A percentile compares a stretch with the other conserved stretches of the same genome.
Evolutionary conservation across 2,888 invertebrate species (phyloP).

Genomic region (Trachelus tabidus): DNA sequence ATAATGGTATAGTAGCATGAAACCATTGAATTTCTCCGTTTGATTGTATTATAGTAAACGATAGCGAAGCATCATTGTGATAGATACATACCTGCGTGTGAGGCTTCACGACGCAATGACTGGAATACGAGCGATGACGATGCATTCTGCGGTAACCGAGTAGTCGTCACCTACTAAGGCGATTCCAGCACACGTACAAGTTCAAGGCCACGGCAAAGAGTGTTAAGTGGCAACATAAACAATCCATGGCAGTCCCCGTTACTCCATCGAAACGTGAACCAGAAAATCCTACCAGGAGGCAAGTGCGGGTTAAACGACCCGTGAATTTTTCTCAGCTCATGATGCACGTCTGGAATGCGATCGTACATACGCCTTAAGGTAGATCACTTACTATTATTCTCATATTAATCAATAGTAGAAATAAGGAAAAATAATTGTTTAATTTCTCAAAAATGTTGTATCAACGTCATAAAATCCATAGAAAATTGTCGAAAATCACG

Average conservation of each 20-base stretch:
- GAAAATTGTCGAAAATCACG: background rate
- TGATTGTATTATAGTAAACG: background rate
- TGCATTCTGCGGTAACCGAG: conserved; percentile 26
- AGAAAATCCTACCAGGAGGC: background rate
- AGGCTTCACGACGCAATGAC: conserved; percentile 1
- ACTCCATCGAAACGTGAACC: background rate
- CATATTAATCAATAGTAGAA: background rate
- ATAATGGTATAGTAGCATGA: background rate
- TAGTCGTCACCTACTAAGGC: conserved; percentile 22
- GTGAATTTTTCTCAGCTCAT: background rate
- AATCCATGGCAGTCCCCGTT: background rate
- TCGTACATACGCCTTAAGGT: background rate
- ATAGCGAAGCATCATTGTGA: background rate
- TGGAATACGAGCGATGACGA: conserved; percentile 35
- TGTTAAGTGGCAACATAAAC: background rate
- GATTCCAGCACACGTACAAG: conserved; percentile 28
- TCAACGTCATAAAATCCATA: background rate
- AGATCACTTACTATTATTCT: background rate
- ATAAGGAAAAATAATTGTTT: background rate
- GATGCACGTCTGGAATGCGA: background rate
- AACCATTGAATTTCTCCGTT: background rate
- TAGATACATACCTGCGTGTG: background rate
- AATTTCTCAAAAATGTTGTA: background rate
- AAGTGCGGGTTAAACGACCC: background rate
- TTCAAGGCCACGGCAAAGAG: conserved; percentile 34